phyloP scores from a whole-genome alignment of 2,113 vertebrate species.

The Psilopsiagon aurifrons region DNA sequence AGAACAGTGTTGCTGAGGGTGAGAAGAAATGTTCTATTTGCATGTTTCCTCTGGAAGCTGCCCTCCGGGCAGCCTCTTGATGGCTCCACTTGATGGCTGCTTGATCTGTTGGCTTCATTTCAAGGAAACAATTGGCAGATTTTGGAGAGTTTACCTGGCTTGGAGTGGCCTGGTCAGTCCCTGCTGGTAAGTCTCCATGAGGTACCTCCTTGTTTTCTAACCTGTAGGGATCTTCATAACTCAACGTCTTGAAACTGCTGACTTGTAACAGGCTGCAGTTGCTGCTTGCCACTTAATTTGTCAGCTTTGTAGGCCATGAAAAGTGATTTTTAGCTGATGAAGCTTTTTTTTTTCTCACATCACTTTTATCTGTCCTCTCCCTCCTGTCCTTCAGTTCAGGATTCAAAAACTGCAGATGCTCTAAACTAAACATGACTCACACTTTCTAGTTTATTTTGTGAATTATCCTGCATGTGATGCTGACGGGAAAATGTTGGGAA shows the following conservation, averaged over 20 bases:
- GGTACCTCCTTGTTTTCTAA: neutral
- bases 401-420: constrained; percentile 28
- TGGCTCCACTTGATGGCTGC: neutral
- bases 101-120: neutral
- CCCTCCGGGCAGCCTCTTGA: neutral
- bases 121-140: neutral
- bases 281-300: neutral
- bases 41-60: neutral
- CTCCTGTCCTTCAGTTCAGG: neutral
- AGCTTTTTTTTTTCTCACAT: neutral
- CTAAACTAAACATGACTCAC: constrained; percentile 31
- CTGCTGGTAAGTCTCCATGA: neutral
- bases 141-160: neutral
- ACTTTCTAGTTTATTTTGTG: constrained; percentile 37
- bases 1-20: neutral
- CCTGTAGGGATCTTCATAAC: neutral
- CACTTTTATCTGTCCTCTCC: neutral
- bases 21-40: neutral
- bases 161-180: neutral
- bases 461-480: neutral
- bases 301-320: neutral
- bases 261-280: neutral
- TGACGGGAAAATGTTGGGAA: neutral
- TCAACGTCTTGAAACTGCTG: neutral
- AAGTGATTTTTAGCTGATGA: neutral